Conservation (phyloP, 1,140 invertebrate genomes). For the Proctacanthus coquilletti region DNA sequence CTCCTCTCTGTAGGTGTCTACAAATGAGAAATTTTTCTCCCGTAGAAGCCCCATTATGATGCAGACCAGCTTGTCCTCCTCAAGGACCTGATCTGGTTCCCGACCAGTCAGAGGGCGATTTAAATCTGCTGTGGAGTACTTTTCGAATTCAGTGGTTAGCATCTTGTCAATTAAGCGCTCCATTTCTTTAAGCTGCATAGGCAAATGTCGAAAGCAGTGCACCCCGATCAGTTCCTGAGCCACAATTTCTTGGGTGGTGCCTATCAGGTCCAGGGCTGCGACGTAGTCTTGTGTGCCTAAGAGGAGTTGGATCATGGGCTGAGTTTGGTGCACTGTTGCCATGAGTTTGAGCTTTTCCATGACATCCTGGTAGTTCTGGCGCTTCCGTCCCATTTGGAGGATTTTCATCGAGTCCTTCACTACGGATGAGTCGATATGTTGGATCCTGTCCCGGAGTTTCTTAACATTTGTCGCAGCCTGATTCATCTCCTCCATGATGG, state of each 20-base stretch:
- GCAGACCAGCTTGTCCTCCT: slow-evolving; percentile 72
- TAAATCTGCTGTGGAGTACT: slow-evolving; percentile 80
- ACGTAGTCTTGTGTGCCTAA: slow-evolving; percentile 95
- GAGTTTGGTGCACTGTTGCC: slow-evolving; percentile 92
- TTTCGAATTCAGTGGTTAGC: slow-evolving; percentile 87
- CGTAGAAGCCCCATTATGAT: slow-evolving; percentile 79
- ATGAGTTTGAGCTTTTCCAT: slow-evolving; percentile 76
- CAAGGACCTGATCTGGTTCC: slow-evolving; percentile 45
- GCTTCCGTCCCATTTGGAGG: slow-evolving; percentile 46
- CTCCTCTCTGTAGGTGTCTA: slow-evolving; percentile 80
- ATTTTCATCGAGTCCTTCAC: slow-evolving; percentile 68
- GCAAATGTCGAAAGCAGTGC: slow-evolving; percentile 87
- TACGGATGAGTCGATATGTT: slow-evolving; percentile 57
- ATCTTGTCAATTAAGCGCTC: slow-evolving; percentile 93
- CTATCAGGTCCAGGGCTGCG: slow-evolving; percentile 89
- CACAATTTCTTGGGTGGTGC: slow-evolving; percentile 87
- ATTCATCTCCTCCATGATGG: slow-evolving; percentile 75
- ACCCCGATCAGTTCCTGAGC: slow-evolving; percentile 76
- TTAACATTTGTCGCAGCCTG: slow-evolving; percentile 66
- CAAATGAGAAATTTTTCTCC: slow-evolving; percentile 72
- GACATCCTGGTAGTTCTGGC: slow-evolving; percentile 44
- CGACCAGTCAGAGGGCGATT: slow-evolving; percentile 59
- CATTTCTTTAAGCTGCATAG: slow-evolving; percentile 93
- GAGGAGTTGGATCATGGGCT: slow-evolving; percentile 88
- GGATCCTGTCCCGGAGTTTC: slow-evolving; percentile 50